Conservation (phyloP, 2,113 vertebrate genomes). For the Pangasianodon gigas region DNA sequence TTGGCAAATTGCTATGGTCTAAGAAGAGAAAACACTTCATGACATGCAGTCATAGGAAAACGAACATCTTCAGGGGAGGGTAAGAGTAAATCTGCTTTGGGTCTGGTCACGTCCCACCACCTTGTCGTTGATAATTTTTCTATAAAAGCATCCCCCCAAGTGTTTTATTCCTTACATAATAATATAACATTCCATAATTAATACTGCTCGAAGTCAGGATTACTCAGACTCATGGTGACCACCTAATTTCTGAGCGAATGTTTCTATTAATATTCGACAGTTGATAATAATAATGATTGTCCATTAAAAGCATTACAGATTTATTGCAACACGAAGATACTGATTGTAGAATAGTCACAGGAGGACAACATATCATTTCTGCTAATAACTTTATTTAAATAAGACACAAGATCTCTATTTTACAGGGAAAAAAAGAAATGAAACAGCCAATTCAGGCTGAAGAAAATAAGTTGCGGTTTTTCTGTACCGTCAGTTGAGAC, state of each 20-base stretch:
- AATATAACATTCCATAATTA: not conserved
- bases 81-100: not conserved
- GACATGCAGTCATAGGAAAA: not conserved
- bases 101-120: not conserved
- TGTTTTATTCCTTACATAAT: not conserved
- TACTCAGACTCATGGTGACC: not conserved
- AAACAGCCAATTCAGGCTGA: slow-evolving; percentile 74
- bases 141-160: not conserved
- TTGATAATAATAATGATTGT: not conserved
- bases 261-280: not conserved
- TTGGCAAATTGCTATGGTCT: not conserved
- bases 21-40: not conserved
- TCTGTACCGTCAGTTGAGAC: slow-evolving; percentile 75
- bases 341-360: slow-evolving; percentile 1
- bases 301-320: not conserved
- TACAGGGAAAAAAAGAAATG: slow-evolving; percentile 79
- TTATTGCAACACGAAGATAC: not conserved
- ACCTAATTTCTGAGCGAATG: not conserved
- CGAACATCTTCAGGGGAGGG: not conserved
- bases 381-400: slow-evolving; percentile 90
- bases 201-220: not conserved
- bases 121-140: not conserved
- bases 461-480: slow-evolving; percentile 78
- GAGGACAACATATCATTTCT: slow-evolving; percentile 57
- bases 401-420: slow-evolving; percentile 84